phyloP scores from a whole-genome alignment of 2,113 vertebrate genomes.

The Clarias gariepinus region DNA sequence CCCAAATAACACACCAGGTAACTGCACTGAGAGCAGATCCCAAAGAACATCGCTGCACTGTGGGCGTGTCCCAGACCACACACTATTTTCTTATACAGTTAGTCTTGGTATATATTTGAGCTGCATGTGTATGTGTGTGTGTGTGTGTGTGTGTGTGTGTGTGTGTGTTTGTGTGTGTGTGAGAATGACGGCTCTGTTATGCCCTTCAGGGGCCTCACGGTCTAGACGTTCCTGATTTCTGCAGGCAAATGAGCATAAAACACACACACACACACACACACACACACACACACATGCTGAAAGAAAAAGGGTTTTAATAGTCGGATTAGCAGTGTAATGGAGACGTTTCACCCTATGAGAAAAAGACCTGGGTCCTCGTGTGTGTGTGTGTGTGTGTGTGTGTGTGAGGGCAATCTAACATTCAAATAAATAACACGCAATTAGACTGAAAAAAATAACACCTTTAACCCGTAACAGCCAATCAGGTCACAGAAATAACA shows the following conservation, averaged over 20 bases:
- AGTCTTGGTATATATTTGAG: not conserved
- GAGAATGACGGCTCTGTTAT: slow-evolving; percentile 25
- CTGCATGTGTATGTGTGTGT: not conserved
- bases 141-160: slow-evolving; percentile 1
- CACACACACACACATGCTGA: slow-evolving; percentile 31
- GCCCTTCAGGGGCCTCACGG: slow-evolving; percentile 22
- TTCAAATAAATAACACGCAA: not conserved
- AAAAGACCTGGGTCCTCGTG: slow-evolving; percentile 41
- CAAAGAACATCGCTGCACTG: not conserved
- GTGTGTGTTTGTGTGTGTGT: not conserved
- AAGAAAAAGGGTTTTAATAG: slow-evolving; percentile 45
- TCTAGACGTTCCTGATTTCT: slow-evolving; percentile 20
- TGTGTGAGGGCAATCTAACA: not conserved
- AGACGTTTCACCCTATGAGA: slow-evolving; percentile 38
- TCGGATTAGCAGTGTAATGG: slow-evolving; percentile 54
- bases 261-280: slow-evolving; percentile 32
- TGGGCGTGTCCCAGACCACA: not conserved
- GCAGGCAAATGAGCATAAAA: slow-evolving; percentile 36
- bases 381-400: slow-evolving; percentile 42
- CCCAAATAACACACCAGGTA: not conserved
- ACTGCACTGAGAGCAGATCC: not conserved
- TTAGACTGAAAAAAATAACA: not conserved
- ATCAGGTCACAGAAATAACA: not conserved
- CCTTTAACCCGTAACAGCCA: not conserved
- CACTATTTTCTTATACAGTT: not conserved